Base-by-base conservation (phyloP, 2,888 invertebrate genomes). In the Drosophila acutilabella region DNA sequence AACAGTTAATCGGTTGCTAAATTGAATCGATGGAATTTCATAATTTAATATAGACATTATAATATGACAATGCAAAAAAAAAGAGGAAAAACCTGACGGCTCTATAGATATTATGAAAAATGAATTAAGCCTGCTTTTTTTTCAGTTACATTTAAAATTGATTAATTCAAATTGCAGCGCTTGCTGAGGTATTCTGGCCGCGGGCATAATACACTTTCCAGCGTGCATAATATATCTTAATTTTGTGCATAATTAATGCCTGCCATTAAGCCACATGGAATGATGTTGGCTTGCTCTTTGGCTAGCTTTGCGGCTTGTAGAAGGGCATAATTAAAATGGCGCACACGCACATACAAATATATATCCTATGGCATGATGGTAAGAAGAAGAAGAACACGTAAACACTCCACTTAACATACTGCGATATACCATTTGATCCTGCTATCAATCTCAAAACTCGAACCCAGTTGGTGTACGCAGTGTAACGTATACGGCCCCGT, bases 381-480 rank as follows among this genome's bases (percentile, higher is more conserved):
- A 36, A 36, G 36, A 33, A 50, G 20, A 26, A 41, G 53, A 45
- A 57, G 65, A 66, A 61, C 54, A 74, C 74, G 75, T 73, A 84
- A 81, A 73, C 81, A 78, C 62, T 78, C 66, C 74, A 84, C 81
- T 83, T 79, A 88, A 87, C 89, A 80, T 76, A 71, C 79, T 71
- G 78, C 71, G 66, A 74, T 88, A 83, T 86, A 76, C 70, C 75
- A 87, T 87, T 87, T 89, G 83, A 89, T 79, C 75, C 84, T 65
- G 78, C 77, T 71, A 86, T 88, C 88, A 89, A 78, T 74, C 70
- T 79, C 68, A 59, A 64, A 78, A 70, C 66, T 73, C 65, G 69
- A 71, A 64, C 58, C 74, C 52, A 56, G 68, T 80, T 69, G 70
- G 82, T 82, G 81, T 80, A 78, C 71, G 76, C 70, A 67, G 42